These are phyloP conservation scores for Desmophyllum pertusum DNA, from an alignment of 92 coral and sea anemone species.

Conservation along the genomic window DNA sequence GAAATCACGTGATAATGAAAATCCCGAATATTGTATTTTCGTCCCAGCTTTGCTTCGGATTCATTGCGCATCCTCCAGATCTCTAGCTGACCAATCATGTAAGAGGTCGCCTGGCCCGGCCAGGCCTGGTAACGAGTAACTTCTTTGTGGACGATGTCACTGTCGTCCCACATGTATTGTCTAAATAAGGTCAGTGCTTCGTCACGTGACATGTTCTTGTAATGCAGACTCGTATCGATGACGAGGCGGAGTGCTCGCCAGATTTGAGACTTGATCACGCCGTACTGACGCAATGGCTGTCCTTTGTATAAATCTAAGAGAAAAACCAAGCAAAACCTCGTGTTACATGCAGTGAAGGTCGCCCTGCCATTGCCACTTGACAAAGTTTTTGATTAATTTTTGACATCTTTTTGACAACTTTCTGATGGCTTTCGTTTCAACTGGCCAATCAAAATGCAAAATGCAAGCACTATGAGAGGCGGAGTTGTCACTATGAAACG, in stretches of 20 bases:
- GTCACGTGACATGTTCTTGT: slow-evolving; percentile 65
- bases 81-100: slow-evolving; percentile 73
- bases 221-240: slow-evolving; percentile 70
- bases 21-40: slow-evolving; percentile 54
- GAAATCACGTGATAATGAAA: slow-evolving; percentile 70
- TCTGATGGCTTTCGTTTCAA: background rate
- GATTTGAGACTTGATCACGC: slow-evolving; percentile 71
- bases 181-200: slow-evolving; percentile 53
- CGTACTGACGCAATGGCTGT: slow-evolving; percentile 63
- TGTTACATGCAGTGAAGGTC: too few relatives aligned
- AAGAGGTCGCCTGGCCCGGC: slow-evolving; percentile 73
- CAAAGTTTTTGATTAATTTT: too few relatives aligned
- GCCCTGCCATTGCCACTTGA: too few relatives aligned
- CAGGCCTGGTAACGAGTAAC: slow-evolving; percentile 70
- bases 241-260: slow-evolving; percentile 78
- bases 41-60: slow-evolving; percentile 49
- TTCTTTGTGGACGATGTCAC: slow-evolving; percentile 61
- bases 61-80: slow-evolving; percentile 67
- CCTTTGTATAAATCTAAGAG: slow-evolving; percentile 47
- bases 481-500: too few relatives aligned
- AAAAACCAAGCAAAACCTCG: background rate
- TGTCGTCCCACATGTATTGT: slow-evolving; percentile 68
- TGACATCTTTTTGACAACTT: too few relatives aligned
- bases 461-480: too few relatives aligned
- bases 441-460: too few relatives aligned